Conservation (phyloP, 2,797 vertebrate species). For the Myotis findleyi region DNA sequence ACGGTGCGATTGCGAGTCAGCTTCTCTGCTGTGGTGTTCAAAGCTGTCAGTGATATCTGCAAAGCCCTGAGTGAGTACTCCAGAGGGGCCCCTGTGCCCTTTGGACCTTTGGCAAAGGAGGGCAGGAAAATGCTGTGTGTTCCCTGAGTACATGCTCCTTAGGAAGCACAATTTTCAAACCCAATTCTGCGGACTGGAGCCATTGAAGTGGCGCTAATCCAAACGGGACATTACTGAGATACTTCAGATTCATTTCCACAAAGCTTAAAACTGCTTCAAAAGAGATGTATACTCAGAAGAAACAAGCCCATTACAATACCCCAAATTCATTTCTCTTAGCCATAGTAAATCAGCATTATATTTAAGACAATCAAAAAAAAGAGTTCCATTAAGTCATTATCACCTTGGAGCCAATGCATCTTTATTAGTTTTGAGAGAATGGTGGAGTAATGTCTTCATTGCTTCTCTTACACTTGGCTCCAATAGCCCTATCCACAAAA, state of each 20-base stretch:
- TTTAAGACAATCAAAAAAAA: constrained; percentile 35
- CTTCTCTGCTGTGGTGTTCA: constrained; percentile 96
- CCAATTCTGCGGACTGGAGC: neutral
- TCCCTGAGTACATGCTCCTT: neutral
- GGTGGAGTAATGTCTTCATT: constrained; percentile 25
- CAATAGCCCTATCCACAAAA: constrained; percentile 19
- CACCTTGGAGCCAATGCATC: neutral
- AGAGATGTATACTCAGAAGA: constrained; percentile 49
- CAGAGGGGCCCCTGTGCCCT: neutral
- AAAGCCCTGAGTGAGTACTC: constrained; percentile 93
- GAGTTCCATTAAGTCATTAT: neutral
- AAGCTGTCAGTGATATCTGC: constrained; percentile 94
- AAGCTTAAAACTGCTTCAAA: constrained; percentile 38
- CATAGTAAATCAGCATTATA: constrained; percentile 35
- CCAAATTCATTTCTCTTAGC: constrained; percentile 59
- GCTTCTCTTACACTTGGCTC: constrained; percentile 41
- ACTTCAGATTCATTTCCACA: constrained; percentile 9
- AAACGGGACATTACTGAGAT: neutral
- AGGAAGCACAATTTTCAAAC: neutral
- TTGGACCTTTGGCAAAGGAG: neutral
- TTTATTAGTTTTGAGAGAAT: constrained; percentile 10
- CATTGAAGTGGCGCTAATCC: neutral
- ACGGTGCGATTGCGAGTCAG: constrained; percentile 93
- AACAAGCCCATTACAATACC: neutral
- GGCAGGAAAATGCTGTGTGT: neutral